Evolutionary conservation across 2,888 invertebrate genomes (phyloP).

Genomic region (Aplocera efformata): DNA sequence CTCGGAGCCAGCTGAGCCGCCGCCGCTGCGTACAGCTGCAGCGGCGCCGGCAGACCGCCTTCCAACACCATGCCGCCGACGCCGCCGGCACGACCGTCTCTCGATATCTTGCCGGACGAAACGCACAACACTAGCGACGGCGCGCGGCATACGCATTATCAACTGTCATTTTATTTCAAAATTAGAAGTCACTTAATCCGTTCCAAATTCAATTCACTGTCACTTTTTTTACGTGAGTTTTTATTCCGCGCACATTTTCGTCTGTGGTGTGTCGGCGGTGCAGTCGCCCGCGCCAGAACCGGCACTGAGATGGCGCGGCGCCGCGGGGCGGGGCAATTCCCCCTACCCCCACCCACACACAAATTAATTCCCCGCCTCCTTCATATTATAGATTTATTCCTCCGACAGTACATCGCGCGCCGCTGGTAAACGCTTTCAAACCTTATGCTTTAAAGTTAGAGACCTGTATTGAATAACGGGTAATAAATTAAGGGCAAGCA

Average conservation of each 20-base stretch:
- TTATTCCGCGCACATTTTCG: constrained; percentile 32
- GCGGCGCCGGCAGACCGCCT: constrained; percentile 84
- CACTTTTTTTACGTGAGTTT: constrained; percentile 26
- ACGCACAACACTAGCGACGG: constrained; percentile 47
- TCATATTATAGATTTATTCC: constrained; percentile 80
- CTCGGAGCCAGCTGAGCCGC: constrained; percentile 80
- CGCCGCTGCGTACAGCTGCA: constrained; percentile 86
- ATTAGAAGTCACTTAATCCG: constrained; percentile 17
- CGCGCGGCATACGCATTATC: constrained; percentile 42
- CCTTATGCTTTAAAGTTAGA: constrained; percentile 68
- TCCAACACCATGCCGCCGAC: constrained; percentile 82
- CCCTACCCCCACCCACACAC: constrained; percentile 59
- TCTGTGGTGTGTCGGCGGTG: constrained; percentile 24
- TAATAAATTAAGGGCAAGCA: constrained; percentile 72
- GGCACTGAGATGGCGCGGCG: constrained; percentile 74
- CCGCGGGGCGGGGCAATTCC: constrained; percentile 60
- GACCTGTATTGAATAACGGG: constrained; percentile 67
- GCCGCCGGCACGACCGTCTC: constrained; percentile 44
- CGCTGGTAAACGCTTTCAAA: constrained; percentile 68
- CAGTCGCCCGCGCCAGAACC: constrained; percentile 36
- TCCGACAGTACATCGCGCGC: constrained; percentile 57
- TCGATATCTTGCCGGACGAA: constrained; percentile 60
- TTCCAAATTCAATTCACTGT: constrained; percentile 18
- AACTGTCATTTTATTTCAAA: constrained; percentile 46
- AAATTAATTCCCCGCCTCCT: constrained; percentile 77